phyloP scores from a whole-genome alignment of 2,113 vertebrate species.

The Sorex fumeus region DNA sequence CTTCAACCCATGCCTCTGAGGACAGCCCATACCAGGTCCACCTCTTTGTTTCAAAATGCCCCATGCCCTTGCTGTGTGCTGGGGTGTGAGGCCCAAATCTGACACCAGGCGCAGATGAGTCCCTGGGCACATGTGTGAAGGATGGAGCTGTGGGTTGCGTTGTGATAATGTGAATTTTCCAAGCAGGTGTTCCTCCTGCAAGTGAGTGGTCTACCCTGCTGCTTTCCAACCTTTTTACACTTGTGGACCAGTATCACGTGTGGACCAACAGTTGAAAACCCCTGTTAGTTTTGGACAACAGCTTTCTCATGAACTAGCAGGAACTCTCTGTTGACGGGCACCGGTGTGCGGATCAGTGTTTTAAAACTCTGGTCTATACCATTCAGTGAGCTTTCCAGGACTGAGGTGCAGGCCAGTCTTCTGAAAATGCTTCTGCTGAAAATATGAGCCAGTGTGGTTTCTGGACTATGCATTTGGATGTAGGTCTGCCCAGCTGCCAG shows the following conservation, averaged over 20 bases:
- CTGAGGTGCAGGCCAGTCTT: slow-evolving; percentile 26
- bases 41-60: neutral
- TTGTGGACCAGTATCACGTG: too few species aligned
- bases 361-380: neutral
- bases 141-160: neutral
- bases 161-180: neutral
- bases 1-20: neutral
- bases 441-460: neutral
- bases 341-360: too few species aligned
- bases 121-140: neutral
- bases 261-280: too few species aligned
- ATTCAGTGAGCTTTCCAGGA: neutral
- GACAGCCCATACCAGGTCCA: neutral
- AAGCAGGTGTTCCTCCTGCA: neutral
- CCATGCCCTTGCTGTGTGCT: neutral
- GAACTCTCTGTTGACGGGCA: too few species aligned
- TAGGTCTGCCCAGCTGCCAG: neutral
- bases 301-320: too few species aligned
- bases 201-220: neutral
- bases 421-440: neutral
- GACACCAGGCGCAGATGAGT: neutral
- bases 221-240: neutral
- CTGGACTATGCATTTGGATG: neutral
- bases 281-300: too few species aligned
- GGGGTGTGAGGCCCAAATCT: neutral